Conservation (phyloP, 2,113 vertebrate species). For the Stictonetta naevosa region DNA sequence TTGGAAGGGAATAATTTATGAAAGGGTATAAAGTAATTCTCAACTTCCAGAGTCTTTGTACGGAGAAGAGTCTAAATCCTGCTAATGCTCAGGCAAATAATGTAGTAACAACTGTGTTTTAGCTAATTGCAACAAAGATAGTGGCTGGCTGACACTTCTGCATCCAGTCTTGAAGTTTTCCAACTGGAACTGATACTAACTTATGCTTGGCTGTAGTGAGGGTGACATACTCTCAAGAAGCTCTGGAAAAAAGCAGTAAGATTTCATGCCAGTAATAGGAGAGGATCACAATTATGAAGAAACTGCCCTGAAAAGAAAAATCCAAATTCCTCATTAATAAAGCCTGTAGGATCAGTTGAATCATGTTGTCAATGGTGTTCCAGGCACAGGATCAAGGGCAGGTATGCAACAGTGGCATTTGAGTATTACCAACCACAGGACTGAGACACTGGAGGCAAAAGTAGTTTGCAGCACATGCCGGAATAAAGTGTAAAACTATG, state of each 20-base stretch:
- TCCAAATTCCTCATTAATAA: not conserved
- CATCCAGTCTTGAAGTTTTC: not conserved
- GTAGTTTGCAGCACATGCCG: not conserved
- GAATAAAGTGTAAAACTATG: not conserved
- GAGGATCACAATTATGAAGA: not conserved
- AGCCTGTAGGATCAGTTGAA: not conserved
- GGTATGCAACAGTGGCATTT: not conserved
- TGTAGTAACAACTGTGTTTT: not conserved
- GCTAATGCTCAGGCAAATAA: not conserved
- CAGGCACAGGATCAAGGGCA: not conserved
- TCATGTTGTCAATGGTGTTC: not conserved
- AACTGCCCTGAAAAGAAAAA: not conserved
- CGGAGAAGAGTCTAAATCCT: not conserved
- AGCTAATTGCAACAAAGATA: not conserved
- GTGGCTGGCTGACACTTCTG: not conserved
- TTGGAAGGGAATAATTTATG: conserved; percentile 32
- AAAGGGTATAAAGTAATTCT: not conserved
- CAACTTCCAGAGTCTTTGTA: not conserved
- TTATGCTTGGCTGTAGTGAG: not conserved
- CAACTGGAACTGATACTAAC: not conserved
- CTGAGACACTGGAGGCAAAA: not conserved
- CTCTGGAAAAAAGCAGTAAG: not conserved
- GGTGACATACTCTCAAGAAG: not conserved
- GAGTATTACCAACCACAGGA: not conserved
- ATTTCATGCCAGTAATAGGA: not conserved